phyloP scores from a whole-genome alignment of 2,888 invertebrate genomes.

The Hypercompe scribonia region DNA sequence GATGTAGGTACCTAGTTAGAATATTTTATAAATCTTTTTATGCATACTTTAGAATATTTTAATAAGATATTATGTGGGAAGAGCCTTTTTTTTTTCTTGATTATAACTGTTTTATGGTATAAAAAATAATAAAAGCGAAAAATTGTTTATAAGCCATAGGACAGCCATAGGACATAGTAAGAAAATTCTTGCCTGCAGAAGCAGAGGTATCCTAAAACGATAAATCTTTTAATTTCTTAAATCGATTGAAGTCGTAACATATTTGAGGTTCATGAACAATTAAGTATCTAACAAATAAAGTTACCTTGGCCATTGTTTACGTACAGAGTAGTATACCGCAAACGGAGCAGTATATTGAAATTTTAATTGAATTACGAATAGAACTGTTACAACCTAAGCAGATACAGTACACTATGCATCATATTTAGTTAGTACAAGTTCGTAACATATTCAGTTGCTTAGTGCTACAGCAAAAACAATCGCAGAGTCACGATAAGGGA shows the following conservation, averaged over 20 bases:
- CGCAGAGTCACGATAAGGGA: constrained; percentile 51
- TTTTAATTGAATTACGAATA: neutral
- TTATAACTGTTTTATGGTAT: too few species aligned
- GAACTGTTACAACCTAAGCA: neutral
- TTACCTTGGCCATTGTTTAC: neutral
- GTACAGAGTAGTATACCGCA: neutral
- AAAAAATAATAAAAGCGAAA: too few species aligned
- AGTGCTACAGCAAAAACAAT: constrained; percentile 18
- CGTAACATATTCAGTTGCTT: neutral
- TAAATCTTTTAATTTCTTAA: too few species aligned
- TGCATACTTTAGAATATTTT: neutral
- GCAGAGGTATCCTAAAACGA: neutral
- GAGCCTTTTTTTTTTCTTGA: too few species aligned
- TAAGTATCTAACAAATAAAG: neutral
- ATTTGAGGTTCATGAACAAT: neutral
- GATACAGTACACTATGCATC: neutral
- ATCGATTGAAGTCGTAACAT: neutral
- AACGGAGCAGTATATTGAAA: neutral
- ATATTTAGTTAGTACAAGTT: neutral
- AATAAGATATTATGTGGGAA: neutral
- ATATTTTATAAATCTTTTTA: neutral
- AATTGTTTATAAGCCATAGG: too few species aligned
- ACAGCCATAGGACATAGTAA: too few species aligned
- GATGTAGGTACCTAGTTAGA: neutral
- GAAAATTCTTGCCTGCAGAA: too few species aligned